Percentiles rank a stretch among this genome's conserved stretches.
These are phyloP conservation scores for Brenthis daphne DNA, from an alignment of 2,888 invertebrate genomes.

Conservation along the genomic window DNA sequence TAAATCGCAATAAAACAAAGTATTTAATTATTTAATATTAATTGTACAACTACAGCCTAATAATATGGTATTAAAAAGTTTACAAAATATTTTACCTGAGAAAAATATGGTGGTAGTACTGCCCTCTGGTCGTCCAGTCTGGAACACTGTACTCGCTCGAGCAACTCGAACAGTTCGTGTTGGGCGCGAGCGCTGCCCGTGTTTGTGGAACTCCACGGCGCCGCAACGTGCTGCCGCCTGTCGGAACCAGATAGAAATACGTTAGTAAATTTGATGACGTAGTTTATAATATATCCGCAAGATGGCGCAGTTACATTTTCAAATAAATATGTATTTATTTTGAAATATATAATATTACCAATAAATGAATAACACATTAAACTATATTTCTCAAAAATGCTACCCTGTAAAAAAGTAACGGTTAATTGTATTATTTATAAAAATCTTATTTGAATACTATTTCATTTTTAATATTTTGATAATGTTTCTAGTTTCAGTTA, in stretches of 20 bases:
- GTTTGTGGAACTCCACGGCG: conserved; percentile 79
- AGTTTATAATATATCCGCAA: conserved; percentile 31
- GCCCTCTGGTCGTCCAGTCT: conserved; percentile 98
- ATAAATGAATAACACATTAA: too few species aligned
- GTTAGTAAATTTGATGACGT: conserved; percentile 26
- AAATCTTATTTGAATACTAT: too few species aligned
- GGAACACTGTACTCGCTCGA: conserved; percentile 96
- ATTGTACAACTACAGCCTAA: neutral
- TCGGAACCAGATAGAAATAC: conserved; percentile 50
- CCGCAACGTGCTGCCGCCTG: conserved; percentile 86
- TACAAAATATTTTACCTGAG: conserved; percentile 85
- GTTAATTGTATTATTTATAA: too few species aligned
- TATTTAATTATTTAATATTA: too few species aligned
- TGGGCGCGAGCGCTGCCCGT: conserved; percentile 81
- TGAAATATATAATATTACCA: too few species aligned
- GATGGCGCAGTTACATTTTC: conserved; percentile 47
- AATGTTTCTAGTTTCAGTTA: neutral
- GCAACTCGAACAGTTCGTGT: conserved; percentile 94
- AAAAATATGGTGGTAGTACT: conserved; percentile 94
- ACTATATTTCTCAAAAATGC: neutral
- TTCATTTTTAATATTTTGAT: neutral
- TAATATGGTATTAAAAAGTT: neutral
- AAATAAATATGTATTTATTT: too few species aligned
- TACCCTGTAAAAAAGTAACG: neutral
- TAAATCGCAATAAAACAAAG: neutral